phyloP scores from a whole-genome alignment of 1,140 invertebrate genomes.

The Drosophila lacertosa region DNA sequence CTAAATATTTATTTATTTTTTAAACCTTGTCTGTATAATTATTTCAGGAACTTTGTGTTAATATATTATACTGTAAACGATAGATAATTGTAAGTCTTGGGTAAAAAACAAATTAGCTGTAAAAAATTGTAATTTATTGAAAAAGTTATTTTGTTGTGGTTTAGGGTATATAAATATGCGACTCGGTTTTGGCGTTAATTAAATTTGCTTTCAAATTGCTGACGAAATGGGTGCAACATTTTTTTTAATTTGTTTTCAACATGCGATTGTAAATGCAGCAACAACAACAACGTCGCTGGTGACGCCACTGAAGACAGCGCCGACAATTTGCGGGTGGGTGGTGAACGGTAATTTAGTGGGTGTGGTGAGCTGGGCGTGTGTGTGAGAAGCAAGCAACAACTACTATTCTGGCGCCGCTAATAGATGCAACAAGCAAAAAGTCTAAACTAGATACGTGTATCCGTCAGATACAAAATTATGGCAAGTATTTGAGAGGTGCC shows the following conservation, averaged over 20 bases:
- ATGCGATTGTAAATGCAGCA: constrained; percentile 38
- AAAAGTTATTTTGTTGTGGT: too few relatives aligned
- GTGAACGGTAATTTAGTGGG: constrained; percentile 20
- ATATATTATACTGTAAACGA: too few relatives aligned
- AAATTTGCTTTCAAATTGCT: not conserved
- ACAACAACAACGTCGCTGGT: not conserved
- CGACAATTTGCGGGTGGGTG: constrained; percentile 14
- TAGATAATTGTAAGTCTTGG: too few relatives aligned
- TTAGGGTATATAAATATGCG: not conserved
- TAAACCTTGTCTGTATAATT: too few relatives aligned
- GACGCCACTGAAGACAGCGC: constrained; percentile 4
- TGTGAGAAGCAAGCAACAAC: constrained; percentile 47
- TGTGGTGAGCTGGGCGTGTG: constrained; percentile 20
- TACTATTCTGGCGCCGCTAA: not conserved
- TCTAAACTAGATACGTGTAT: constrained; percentile 8
- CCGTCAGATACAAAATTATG: constrained; percentile 2
- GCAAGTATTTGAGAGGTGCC: not conserved
- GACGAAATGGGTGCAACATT: constrained; percentile 46
- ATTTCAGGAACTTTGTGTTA: too few relatives aligned
- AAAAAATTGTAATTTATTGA: too few relatives aligned
- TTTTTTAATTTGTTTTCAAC: constrained; percentile 61
- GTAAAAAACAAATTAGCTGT: too few relatives aligned
- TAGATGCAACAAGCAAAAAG: not conserved
- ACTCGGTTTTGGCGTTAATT: not conserved
- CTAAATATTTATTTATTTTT: too few relatives aligned